A percentile compares a stretch with the other conserved stretches of the same genome.
Evolutionary conservation across 1,140 invertebrate genomes (phyloP).

Genomic region (Akabosia matsudoensis): DNA sequence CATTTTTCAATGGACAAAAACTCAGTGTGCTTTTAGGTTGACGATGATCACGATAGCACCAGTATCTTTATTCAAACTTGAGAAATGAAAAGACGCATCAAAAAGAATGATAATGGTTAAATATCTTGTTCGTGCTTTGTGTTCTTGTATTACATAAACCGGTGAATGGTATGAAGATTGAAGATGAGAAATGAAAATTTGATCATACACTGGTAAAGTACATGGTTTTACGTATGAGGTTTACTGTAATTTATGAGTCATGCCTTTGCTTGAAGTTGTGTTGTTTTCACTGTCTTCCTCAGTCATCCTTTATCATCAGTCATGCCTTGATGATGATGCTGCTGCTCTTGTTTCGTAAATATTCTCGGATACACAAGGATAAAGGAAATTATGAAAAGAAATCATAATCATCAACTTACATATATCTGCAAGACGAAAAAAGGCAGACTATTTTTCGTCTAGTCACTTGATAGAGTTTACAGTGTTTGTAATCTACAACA

Average conservation of each 20-base stretch:
- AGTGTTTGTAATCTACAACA: not conserved
- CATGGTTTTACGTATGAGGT: no score
- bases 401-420: not conserved
- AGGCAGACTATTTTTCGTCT: not conserved
- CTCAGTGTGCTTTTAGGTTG: not conserved
- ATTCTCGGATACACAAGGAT: not conserved
- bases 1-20: not conserved
- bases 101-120: not conserved
- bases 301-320: not conserved
- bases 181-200: slow-evolving; percentile 13
- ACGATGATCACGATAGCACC: not conserved
- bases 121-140: slow-evolving; percentile 19
- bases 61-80: not conserved
- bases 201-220: not conserved
- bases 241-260: slow-evolving; percentile 15
- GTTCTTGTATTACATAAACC: not conserved
- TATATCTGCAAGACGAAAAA: not conserved
- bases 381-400: slow-evolving; percentile 11
- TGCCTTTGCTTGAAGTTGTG: not conserved
- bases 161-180: not conserved
- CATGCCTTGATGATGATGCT: slow-evolving; percentile 7
- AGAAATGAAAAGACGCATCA: no score
- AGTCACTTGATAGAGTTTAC: not conserved
- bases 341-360: slow-evolving; percentile 14
- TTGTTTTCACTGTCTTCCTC: slow-evolving; percentile 12